phyloP scores from a whole-genome alignment of 2,888 invertebrate genomes.

The Amorpha juglandis region DNA sequence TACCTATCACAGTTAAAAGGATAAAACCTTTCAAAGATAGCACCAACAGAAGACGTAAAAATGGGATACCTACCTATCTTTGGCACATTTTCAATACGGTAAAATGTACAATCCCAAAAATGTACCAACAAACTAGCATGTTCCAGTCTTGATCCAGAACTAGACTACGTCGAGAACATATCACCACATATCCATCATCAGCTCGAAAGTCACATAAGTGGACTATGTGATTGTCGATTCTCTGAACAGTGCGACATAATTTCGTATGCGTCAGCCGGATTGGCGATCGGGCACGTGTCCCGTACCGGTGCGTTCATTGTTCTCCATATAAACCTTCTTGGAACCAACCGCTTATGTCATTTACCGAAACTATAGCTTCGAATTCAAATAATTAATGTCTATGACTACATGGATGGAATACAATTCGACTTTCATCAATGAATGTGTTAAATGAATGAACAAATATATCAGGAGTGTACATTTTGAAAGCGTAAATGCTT shows the following conservation, averaged over 20 bases:
- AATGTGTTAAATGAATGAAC: neutral
- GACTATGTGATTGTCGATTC: conserved; percentile 19
- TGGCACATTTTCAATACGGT: too few species aligned
- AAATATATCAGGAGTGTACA: too few species aligned
- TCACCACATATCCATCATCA: neutral
- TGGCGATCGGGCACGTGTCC: conserved; percentile 24
- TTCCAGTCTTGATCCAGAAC: neutral
- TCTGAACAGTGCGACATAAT: conserved; percentile 19
- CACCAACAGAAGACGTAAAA: too few species aligned
- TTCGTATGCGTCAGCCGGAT: conserved; percentile 23
- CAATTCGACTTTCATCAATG: conserved; percentile 8
- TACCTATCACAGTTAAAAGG: too few species aligned
- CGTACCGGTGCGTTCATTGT: conserved; percentile 22
- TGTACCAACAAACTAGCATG: too few species aligned
- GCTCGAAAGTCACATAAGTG: conserved; percentile 5
- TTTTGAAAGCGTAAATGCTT: too few species aligned
- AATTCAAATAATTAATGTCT: conserved; percentile 32
- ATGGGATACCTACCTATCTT: too few species aligned
- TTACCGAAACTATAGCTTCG: conserved; percentile 4
- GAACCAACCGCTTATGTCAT: conserved; percentile 25
- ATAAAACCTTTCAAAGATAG: too few species aligned
- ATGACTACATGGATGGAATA: neutral
- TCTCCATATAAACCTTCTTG: conserved; percentile 21
- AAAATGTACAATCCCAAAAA: too few species aligned
- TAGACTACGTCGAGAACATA: neutral